phyloP scores from a whole-genome alignment of 2,113 vertebrate species.

The Neodon shergylaensis region DNA sequence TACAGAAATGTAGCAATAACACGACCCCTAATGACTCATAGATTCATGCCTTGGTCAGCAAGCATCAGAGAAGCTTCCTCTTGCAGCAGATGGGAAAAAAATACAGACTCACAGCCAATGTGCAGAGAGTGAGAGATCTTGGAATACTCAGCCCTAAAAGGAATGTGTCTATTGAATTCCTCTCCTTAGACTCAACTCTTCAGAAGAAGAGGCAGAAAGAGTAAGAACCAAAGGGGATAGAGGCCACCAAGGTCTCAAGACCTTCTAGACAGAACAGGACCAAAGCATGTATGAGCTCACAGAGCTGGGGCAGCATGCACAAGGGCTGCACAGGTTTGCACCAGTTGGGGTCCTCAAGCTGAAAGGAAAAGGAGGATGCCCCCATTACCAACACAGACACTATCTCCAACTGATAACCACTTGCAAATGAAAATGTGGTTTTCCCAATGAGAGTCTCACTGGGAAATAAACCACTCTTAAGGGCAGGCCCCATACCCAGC shows the following conservation, averaged over 20 bases:
- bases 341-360: not conserved
- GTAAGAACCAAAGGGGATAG: too few relatives aligned
- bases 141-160: not conserved
- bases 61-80: not conserved
- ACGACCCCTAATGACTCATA: not conserved
- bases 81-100: not conserved
- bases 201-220: not conserved
- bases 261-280: not conserved
- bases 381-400: not conserved
- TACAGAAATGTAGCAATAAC: not conserved
- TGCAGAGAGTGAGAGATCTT: not conserved
- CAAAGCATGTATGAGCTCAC: not conserved
- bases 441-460: not conserved
- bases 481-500: not conserved
- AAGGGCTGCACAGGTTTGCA: not conserved
- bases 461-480: not conserved
- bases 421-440: not conserved
- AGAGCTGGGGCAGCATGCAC: not conserved
- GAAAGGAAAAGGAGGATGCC: not conserved
- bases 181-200: not conserved
- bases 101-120: not conserved
- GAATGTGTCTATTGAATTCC: not conserved
- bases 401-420: not conserved
- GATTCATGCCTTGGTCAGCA: not conserved
- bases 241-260: not conserved